These are phyloP conservation scores for Eurosta solidaginis DNA, from an alignment of 1,140 invertebrate genomes.

Conservation along the genomic window DNA sequence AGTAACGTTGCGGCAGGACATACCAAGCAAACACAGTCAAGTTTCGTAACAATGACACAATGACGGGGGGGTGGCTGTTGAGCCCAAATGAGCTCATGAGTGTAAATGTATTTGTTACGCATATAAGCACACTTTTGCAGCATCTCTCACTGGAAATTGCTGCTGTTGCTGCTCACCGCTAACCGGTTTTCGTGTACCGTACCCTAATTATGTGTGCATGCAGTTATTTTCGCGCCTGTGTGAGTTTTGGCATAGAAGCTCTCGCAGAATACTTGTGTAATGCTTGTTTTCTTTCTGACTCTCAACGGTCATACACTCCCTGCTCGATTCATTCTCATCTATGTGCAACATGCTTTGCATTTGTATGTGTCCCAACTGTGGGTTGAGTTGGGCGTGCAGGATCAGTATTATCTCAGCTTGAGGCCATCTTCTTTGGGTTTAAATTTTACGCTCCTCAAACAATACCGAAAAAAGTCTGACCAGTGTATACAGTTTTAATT, in stretches of 20 bases:
- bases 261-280: too few relatives aligned
- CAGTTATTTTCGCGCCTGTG: too few relatives aligned
- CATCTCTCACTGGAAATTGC: neutral
- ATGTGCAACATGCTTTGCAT: too few relatives aligned
- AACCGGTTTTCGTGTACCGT: neutral
- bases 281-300: neutral
- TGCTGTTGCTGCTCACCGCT: neutral
- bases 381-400: neutral
- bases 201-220: too few relatives aligned
- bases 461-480: neutral
- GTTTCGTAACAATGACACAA: neutral
- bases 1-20: neutral
- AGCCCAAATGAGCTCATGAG: neutral
- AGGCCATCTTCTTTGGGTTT: neutral
- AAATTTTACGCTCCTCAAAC: neutral
- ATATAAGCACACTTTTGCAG: neutral
- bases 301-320: neutral
- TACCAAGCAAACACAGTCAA: neutral
- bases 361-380: neutral
- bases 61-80: neutral
- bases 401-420: neutral
- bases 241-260: too few relatives aligned
- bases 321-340: neutral
- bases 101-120: neutral
- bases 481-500: conserved; percentile 4